A percentile compares a stretch with the other conserved stretches of the same genome.
These are phyloP conservation scores for Ictidomys tridecemlineatus DNA, from an alignment of 2,113 vertebrate species.

Conservation along the genomic window DNA sequence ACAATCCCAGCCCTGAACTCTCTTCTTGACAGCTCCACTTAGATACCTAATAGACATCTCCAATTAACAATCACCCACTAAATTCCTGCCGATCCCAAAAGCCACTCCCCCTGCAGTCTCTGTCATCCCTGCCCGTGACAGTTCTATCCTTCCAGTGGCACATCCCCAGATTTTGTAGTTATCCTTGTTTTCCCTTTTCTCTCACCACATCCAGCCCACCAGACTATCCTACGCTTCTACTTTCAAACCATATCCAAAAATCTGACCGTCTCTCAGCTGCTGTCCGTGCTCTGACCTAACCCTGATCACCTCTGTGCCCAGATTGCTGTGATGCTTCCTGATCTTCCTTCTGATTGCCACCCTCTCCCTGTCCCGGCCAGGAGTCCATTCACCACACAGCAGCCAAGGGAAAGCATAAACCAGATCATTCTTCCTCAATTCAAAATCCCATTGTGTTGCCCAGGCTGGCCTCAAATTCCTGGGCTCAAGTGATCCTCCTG, in stretches of 20 bases:
- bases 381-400: background rate
- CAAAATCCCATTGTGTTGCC: background rate
- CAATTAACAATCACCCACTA: background rate
- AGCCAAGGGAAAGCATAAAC: too few species aligned
- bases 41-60: background rate
- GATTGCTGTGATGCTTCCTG: background rate
- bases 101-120: too few species aligned
- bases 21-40: background rate
- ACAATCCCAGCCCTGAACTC: background rate
- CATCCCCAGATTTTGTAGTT: background rate
- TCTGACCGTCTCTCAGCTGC: background rate
- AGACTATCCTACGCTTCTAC: background rate
- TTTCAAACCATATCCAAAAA: background rate
- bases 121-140: background rate
- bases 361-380: too few species aligned
- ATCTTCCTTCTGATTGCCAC: background rate
- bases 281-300: too few species aligned
- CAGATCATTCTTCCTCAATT: background rate
- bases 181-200: background rate
- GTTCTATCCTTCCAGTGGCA: too few species aligned
- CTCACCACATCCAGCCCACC: background rate
- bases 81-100: background rate
- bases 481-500: too few species aligned
- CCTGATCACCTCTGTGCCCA: background rate
- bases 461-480: background rate